Evolutionary conservation across 92 coral and sea anemone genomes (phyloP), one percentile per base, ranked within the genome.

Genomic region (Parazoanthus swiftii): DNA sequence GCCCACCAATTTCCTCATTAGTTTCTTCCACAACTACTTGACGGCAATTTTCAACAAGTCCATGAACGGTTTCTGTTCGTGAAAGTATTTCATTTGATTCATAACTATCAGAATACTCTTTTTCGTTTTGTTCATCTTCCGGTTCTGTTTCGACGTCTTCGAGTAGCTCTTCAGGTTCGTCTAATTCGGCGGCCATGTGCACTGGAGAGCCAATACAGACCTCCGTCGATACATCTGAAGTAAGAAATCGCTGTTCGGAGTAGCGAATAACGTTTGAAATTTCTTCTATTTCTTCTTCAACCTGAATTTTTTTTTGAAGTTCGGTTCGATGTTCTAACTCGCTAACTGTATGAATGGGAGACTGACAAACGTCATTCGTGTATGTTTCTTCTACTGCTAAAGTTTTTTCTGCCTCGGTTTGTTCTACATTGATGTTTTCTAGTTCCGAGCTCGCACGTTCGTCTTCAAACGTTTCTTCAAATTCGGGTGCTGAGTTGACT

Each of bases 101-200:
- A 3, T 42, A 63, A 38, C 46, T 46, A 1, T 18, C 76, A 35
- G 37, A 7, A 33, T 21, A 33, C n/a, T 66, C 76, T 58, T 90
- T 76, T 23, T 74, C 88, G 33, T 46, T 78, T 74, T 92, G 89
- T 37, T 85, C 89, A 36, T 92, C 93, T 65, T 90, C 71, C 15
- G 76, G 35, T 35, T 88, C 93, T 42, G 37, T 82, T 36, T 88
- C 93, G 65, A 79, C 50, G 44, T 90, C 93, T 39, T 85, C 51
- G 15, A 66, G 74, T 43, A 88, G 67, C 50, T 75, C 91, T 14
- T 92, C 91, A 66, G 89, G 90, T 16, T 90, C 96, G 39, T 84
- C 87, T 3, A 84, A 33, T 46, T 84, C 87, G 68, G 86, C 74
- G 23, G 87, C 77, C 87, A 84, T 84, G 77, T 84, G 87, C n/a